Conservation (phyloP, 1,140 invertebrate genomes). For the Aphis craccivora region DNA sequence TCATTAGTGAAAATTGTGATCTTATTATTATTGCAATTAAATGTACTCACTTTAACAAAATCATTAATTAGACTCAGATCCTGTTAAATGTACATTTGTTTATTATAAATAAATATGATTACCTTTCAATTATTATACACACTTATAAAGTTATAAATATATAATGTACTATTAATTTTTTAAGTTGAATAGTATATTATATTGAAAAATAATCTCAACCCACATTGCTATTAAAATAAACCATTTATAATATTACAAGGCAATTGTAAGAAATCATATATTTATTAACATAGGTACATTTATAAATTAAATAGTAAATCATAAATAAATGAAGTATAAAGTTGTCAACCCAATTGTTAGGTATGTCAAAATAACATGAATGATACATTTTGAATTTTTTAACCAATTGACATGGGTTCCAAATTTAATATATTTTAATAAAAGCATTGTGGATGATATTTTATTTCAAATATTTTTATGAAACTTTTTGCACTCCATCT, state of each 20-base stretch:
- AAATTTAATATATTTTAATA: background rate
- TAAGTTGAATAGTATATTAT: background rate
- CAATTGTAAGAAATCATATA: background rate
- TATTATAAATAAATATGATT: constrained; percentile 23
- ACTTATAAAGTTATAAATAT: constrained; percentile 29
- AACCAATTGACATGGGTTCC: background rate
- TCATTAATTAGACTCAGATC: background rate
- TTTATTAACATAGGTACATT: background rate
- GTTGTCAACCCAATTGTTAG: background rate
- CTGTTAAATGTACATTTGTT: constrained; percentile 20
- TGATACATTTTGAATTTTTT: background rate
- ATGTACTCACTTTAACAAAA: background rate
- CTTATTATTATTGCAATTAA: constrained; percentile 38
- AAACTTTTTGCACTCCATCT: background rate
- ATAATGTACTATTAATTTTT: background rate
- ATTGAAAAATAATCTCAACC: background rate
- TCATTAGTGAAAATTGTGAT: constrained; percentile 48
- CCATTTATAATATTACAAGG: background rate
- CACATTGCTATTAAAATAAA: background rate
- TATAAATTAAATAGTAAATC: background rate
- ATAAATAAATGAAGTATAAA: background rate
- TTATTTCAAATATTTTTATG: background rate
- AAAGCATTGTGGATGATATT: background rate
- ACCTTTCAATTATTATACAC: background rate
- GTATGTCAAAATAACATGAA: background rate